Percentiles rank a stretch among this genome's conserved stretches.
Conservation (phyloP, 1,140 invertebrate species). For the Drosophila insularis region DNA sequence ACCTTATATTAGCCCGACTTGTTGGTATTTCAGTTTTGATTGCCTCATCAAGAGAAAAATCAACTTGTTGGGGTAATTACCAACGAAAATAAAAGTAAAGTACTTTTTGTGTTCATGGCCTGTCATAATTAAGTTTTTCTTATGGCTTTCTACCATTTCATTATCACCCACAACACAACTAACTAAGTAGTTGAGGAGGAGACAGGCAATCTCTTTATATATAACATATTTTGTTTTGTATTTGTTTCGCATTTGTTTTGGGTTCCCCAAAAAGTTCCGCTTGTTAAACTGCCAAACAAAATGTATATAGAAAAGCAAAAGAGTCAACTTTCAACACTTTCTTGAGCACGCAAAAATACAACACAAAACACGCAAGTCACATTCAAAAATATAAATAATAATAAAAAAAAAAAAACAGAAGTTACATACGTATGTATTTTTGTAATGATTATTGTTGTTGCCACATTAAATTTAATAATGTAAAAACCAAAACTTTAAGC, state of each 20-base stretch:
- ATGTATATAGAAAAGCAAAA: not conserved
- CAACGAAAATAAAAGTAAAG: slow-evolving; percentile 13
- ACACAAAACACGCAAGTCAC: slow-evolving; percentile 16
- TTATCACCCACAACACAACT: slow-evolving; percentile 7
- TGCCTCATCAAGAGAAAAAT: slow-evolving; percentile 13
- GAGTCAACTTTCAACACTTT: slow-evolving; percentile 31
- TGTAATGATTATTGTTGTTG: slow-evolving; percentile 5
- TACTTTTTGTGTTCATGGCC: slow-evolving; percentile 13
- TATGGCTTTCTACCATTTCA: slow-evolving; percentile 12
- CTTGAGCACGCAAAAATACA: slow-evolving; percentile 16
- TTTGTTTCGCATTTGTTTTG: not conserved
- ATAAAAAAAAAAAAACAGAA: not conserved
- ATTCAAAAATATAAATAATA: slow-evolving; percentile 7
- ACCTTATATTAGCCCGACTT: slow-evolving; percentile 6
- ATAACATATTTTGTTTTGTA: not conserved
- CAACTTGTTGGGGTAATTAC: slow-evolving; percentile 13
- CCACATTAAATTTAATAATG: slow-evolving; percentile 11
- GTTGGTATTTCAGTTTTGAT: slow-evolving; percentile 9
- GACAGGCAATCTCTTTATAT: not conserved
- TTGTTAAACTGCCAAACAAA: slow-evolving; percentile 14
- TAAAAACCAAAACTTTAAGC: not conserved
- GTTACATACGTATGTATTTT: slow-evolving; percentile 1
- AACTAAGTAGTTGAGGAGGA: not conserved
- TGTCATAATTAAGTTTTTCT: slow-evolving; percentile 22
- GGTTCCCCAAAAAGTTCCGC: slow-evolving; percentile 5